Conservation (phyloP, 2,113 vertebrate species). For the Oostethus manadensis region DNA sequence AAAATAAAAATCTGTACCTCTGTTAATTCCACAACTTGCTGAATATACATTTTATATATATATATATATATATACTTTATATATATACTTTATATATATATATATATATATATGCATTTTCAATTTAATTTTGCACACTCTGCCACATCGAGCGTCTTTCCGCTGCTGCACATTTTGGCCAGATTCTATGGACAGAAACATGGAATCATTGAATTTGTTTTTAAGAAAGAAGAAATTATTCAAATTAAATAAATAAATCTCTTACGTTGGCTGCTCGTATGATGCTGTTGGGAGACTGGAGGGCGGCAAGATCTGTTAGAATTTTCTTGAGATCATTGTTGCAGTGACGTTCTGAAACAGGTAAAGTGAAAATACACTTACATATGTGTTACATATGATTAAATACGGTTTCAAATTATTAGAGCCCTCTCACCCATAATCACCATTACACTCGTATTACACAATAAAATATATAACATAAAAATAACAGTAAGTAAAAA, state of each 20-base stretch:
- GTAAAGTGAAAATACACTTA: neutral
- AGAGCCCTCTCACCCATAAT: no score
- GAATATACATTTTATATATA: neutral
- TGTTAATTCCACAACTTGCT: constrained; percentile 6
- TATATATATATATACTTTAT: neutral
- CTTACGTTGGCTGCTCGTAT: constrained; percentile 88
- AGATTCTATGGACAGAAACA: constrained; percentile 63
- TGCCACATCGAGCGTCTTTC: constrained; percentile 69
- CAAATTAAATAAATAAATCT: no score
- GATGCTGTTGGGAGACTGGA: constrained; percentile 94
- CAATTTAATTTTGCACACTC: constrained; percentile 69
- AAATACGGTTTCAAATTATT: no score
- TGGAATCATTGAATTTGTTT: neutral
- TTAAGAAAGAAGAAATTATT: no score
- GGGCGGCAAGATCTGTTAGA: constrained; percentile 84
- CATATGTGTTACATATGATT: no score
- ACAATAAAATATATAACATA: no score
- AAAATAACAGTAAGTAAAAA: no score
- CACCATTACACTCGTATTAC: no score
- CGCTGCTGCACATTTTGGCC: constrained; percentile 73
- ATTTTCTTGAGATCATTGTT: constrained; percentile 83
- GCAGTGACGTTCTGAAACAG: constrained; percentile 39
- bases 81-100: neutral
- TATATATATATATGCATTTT: constrained; percentile 20
- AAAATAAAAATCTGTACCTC: constrained; percentile 8